Evolutionary conservation across 2,113 vertebrate species (phyloP), one percentile per base, ranked within the genome.

Genomic region (Daubentonia madagascariensis): DNA sequence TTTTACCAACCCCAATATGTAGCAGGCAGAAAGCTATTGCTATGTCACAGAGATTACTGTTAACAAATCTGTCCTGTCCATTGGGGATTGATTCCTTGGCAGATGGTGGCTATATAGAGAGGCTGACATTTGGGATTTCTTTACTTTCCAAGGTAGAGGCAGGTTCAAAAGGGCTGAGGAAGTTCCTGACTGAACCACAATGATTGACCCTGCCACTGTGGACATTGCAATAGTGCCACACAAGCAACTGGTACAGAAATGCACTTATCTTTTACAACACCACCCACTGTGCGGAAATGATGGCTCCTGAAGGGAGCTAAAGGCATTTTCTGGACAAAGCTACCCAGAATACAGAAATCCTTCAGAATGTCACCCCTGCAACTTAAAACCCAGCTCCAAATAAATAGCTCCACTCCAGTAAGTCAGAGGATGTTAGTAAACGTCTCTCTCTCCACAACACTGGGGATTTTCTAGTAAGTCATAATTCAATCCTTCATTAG

Each of bases 401-500:
- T 83, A 96, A 97, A 98, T 92, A 97, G 63, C 91, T 96, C 70
- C 30, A 68, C 43, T 95, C 75, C 76, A 92, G 85, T 72, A 89
- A 90, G 75, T 97, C 84, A 73, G 89, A 92, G 68, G 68, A 97
- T 93, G 76, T 61, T 73, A 94, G 93, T 95, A 89, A 79, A 96
- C 85, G 57, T 87, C 76, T 95, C 81, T 96, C 84, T 89, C 89
- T 89, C 79, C 75, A 81, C 0, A 3, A 89, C 59, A 72, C 84
- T 61, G 59, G 96, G 81, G 92, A 96, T 97, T 97, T 97, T 97
- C 95, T 96, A 95, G 97, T 97, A 98, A 98, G 89, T 97, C 91
- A 96, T 97, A 97, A 98, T 98, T 98, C 97, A 98, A 94, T 97
- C 96, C 94, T 97, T 98, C 89, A 93, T 98, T 98, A 97, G 96